A percentile compares a stretch with the other conserved stretches of the same genome.
Conservation (phyloP, 1,140 invertebrate species). For the Zaprionus camerounensis region DNA sequence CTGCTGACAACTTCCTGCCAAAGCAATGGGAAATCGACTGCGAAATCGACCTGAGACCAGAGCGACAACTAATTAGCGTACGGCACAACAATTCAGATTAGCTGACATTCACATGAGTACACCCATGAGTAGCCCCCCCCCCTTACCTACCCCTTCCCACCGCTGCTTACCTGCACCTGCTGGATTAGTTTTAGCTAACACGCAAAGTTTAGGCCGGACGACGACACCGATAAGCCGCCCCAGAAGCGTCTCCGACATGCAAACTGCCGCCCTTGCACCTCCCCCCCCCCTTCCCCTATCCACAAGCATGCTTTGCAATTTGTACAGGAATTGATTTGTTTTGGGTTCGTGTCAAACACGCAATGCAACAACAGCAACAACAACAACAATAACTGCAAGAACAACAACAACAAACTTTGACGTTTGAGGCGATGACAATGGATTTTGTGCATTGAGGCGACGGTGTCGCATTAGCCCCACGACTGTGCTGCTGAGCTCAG, state of each 20-base stretch:
- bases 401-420: background rate
- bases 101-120: conserved; percentile 57
- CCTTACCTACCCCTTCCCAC: background rate
- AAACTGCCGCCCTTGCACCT: background rate
- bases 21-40: conserved; percentile 14
- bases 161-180: background rate
- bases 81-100: conserved; percentile 42
- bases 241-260: conserved; percentile 27
- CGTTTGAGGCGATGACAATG: conserved; percentile 19
- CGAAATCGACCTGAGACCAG: conserved; percentile 24
- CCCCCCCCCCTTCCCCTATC: background rate
- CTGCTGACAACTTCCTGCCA: conserved; percentile 54
- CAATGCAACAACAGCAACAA: conserved; percentile 27
- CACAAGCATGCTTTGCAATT: conserved; percentile 49
- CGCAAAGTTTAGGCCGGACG: conserved; percentile 67
- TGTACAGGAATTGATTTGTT: conserved; percentile 69
- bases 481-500: conserved; percentile 14
- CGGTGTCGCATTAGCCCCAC: conserved; percentile 27
- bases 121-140: background rate
- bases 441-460: conserved; percentile 35
- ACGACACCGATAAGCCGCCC: conserved; percentile 68
- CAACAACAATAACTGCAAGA: background rate
- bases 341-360: conserved; percentile 44
- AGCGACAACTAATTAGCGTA: conserved; percentile 44
- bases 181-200: conserved; percentile 75